A percentile compares a stretch with the other conserved stretches of the same genome.
Evolutionary conservation across 2,113 vertebrate species (phyloP).

Genomic region (Aleadryas rufinucha): DNA sequence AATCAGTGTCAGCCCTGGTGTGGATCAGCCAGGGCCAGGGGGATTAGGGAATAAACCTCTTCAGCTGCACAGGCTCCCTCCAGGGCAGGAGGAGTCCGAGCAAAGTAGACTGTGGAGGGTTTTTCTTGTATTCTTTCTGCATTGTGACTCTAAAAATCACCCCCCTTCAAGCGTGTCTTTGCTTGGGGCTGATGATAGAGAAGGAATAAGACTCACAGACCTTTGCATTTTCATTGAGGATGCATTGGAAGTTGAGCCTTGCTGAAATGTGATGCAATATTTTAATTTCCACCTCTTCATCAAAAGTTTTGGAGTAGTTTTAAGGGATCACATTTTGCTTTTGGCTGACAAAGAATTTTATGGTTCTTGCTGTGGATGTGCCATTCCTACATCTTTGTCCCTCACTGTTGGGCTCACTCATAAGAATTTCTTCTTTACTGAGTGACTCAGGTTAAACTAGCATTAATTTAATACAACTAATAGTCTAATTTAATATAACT

Average conservation of each 20-base stretch:
- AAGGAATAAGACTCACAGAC: fast-evolving
- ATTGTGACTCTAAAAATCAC: not conserved
- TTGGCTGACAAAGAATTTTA: not conserved
- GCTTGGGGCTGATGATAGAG: not conserved
- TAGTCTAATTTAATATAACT: not conserved
- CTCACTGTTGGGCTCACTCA: not conserved
- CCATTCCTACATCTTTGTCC: not conserved
- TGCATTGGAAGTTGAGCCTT: fast-evolving
- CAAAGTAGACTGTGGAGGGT: not conserved
- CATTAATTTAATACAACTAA: not conserved
- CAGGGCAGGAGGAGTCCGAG: not conserved
- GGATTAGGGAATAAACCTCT: not conserved
- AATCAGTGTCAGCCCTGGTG: not conserved
- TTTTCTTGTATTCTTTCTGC: not conserved
- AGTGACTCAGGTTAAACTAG: not conserved
- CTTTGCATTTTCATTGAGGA: fast-evolving
- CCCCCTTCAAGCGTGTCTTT: not conserved
- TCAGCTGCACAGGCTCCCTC: not conserved
- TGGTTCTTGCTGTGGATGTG: not conserved
- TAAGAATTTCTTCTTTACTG: not conserved
- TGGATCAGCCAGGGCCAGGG: not conserved
- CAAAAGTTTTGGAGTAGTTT: not conserved
- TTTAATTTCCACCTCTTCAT: not conserved
- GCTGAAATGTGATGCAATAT: not conserved
- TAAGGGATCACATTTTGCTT: not conserved